Evolutionary conservation across 2,113 vertebrate genomes (phyloP).

Genomic region (Dinomys branickii): DNA sequence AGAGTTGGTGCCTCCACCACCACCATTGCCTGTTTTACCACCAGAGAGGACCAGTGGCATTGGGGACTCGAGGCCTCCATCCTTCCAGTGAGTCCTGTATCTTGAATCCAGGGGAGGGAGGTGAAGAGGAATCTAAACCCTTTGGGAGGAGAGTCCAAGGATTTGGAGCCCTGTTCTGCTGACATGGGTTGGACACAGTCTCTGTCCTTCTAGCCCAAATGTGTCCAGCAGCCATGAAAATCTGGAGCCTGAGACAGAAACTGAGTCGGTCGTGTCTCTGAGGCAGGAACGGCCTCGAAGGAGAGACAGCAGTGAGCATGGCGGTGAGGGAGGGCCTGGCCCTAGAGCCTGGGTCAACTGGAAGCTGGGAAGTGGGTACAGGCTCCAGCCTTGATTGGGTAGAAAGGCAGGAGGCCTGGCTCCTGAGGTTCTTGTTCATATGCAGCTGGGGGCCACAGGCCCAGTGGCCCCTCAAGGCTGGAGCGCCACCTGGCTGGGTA

Average conservation of each 20-base stretch:
- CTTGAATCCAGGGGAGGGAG: neutral
- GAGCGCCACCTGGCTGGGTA: constrained; percentile 93
- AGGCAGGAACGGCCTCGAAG: constrained; percentile 91
- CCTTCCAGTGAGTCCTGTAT: constrained; percentile 91
- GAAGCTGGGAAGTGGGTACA: neutral
- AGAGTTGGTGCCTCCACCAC: constrained; percentile 90
- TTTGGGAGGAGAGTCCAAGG: neutral
- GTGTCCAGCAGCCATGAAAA: constrained; percentile 93
- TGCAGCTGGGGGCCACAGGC: constrained; percentile 83
- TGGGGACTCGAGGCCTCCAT: constrained; percentile 94
- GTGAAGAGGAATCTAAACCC: neutral
- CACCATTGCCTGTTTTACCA: constrained; percentile 91
- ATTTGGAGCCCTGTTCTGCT: neutral
- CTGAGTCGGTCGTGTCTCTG: constrained; percentile 92
- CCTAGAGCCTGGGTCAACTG: neutral
- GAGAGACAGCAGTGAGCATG: constrained; percentile 91
- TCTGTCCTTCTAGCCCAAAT: constrained; percentile 87
- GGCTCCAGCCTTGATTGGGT: too few relatives aligned
- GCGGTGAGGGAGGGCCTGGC: constrained; percentile 76
- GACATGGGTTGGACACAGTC: neutral
- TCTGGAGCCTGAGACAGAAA: constrained; percentile 93
- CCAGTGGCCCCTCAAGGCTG: constrained; percentile 88
- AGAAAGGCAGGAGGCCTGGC: neutral
- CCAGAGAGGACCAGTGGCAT: constrained; percentile 94
- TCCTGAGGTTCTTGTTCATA: neutral